Base-by-base conservation (phyloP, 2,888 invertebrate species). In the Eupithecia subumbrata region DNA sequence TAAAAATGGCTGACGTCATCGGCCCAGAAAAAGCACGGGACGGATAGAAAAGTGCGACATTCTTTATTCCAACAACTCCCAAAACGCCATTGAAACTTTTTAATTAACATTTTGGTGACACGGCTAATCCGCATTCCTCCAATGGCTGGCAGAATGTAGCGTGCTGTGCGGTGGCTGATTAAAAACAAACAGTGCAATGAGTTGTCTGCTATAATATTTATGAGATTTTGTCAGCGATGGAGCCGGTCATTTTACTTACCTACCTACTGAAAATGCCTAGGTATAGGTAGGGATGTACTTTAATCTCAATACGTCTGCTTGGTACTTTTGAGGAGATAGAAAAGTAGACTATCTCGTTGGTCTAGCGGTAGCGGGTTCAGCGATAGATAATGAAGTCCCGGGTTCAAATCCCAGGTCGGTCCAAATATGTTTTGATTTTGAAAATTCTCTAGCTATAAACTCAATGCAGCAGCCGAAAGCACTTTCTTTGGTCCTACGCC, bases 171-270 rank as follows among this genome's bases (percentile, higher is more conserved):
- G 82, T 82, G 87, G 85, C 87, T 91, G 91, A 92, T 91, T 90
- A 91, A 92, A 91, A 91, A 90, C 89, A 92, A 92, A 91, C 92
- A 92, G 87, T 84, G 85, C 89, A 84, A 83, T 83, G 86, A 85
- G 83, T 79, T 77, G 75, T 37, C 73, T 83, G 80, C 81, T 82
- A 83, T 82, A 82, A 82, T 82, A 82, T 82, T 82, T 82, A 82
- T 81, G 78, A 76, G 70, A 76, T 78, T 79, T 82, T 81, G 81
- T 78, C 37, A 34, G 34, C 64, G 64, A 22, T 34, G 60, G 12
- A 60, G 60, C 60, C 56, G 25, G 25, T 5, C 60, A 25, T 60
- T 37, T 60, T 60, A 60, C 60, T 60, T 34, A 34, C 3, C n/a
- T n/a, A n/a, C n/a, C n/a, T n/a, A 64, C 34, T 64, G 30, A n/a